These are phyloP conservation scores for Smutsia temminckii DNA, from an alignment of 2,797 vertebrate species.

Conservation along the genomic window DNA sequence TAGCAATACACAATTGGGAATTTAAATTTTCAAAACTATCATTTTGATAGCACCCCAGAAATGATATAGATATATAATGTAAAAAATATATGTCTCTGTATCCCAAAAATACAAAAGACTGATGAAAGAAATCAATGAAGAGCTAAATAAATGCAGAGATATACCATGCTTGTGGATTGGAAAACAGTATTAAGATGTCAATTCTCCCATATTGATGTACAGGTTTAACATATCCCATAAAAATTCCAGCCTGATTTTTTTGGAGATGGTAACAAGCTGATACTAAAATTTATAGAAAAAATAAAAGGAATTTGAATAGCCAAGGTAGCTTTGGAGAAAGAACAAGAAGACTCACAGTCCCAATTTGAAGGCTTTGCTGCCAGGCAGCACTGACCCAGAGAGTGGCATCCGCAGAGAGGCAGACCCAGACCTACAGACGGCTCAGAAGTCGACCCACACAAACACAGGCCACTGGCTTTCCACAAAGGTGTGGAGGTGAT, in stretches of 20 bases:
- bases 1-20: not conserved
- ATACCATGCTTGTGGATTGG: not conserved
- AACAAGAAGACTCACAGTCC: not conserved
- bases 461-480: not conserved
- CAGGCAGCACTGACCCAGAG: not conserved
- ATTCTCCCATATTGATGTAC: not conserved
- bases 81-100: too few species aligned
- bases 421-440: not conserved
- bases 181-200: not conserved
- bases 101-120: not conserved
- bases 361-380: too few species aligned
- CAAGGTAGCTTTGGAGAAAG: not conserved
- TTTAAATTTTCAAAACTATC: not conserved
- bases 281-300: not conserved
- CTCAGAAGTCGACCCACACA: not conserved
- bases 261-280: not conserved
- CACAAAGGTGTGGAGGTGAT: not conserved
- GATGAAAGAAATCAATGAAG: not conserved
- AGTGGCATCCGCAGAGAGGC: not conserved
- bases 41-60: not conserved
- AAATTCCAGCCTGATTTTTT: not conserved
- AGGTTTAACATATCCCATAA: not conserved
- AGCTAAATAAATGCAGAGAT: too few species aligned
- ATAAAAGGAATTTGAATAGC: not conserved
- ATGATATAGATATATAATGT: not conserved